Evolutionary conservation across 2,113 vertebrate genomes (phyloP).

Genomic region (Leptosomus discolor): DNA sequence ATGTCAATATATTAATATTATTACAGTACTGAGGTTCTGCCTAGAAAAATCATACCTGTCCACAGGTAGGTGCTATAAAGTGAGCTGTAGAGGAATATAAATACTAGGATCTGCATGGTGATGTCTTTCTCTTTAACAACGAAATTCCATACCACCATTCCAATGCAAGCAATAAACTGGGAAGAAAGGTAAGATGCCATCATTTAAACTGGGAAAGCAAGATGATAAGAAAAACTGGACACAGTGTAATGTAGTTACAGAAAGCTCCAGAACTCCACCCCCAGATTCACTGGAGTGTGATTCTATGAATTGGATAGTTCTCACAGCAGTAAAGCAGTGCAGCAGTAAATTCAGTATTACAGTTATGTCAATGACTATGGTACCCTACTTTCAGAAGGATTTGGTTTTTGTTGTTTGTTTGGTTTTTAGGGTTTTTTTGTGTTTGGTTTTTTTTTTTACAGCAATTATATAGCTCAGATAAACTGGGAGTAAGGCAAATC

Average conservation of each 20-base stretch:
- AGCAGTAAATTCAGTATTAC: neutral
- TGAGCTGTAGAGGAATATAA: constrained; percentile 87
- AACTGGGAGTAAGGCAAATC: neutral
- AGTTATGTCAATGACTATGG: neutral
- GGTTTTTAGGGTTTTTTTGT: no score
- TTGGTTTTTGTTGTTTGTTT: no score
- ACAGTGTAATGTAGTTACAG: neutral
- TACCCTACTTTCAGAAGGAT: neutral
- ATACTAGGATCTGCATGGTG: constrained; percentile 83
- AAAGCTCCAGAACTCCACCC: neutral
- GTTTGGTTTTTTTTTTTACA: neutral
- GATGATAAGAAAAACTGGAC: neutral
- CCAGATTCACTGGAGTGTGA: neutral
- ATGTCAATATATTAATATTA: neutral
- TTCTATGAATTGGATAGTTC: neutral
- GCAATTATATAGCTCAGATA: neutral
- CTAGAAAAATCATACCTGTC: constrained; percentile 82
- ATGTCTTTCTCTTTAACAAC: constrained; percentile 79
- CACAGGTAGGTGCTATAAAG: constrained; percentile 92
- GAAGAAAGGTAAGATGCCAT: constrained; percentile 15
- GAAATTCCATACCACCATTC: constrained; percentile 94
- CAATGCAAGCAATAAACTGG: constrained; percentile 85
- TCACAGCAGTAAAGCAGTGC: neutral
- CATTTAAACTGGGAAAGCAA: neutral
- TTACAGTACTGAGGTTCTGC: neutral